Conservation (phyloP, 2,113 vertebrate genomes). For the Myotis lucifugus region DNA sequence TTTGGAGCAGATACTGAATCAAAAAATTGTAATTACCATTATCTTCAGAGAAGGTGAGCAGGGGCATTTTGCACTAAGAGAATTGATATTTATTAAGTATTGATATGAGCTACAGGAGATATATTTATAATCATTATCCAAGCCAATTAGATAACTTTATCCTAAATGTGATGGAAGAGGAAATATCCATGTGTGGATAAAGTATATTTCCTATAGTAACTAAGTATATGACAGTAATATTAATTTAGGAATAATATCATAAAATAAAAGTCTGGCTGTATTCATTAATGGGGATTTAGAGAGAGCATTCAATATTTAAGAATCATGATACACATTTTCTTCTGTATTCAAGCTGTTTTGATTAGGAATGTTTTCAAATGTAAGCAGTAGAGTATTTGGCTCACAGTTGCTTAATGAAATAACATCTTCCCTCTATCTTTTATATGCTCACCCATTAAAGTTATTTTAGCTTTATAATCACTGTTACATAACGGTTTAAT, state of each 20-base stretch:
- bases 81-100: conserved; percentile 22
- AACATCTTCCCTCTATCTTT: neutral
- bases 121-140: conserved; percentile 35
- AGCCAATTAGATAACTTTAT: neutral
- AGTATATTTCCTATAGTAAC: conserved; percentile 21
- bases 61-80: neutral
- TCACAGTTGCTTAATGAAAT: neutral
- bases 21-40: conserved; percentile 28
- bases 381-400: neutral
- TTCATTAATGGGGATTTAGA: neutral
- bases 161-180: neutral
- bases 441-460: neutral
- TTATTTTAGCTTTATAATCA: neutral
- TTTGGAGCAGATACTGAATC: neutral
- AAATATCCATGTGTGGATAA: neutral
- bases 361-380: conserved; percentile 3
- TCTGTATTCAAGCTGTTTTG: neutral
- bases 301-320: neutral
- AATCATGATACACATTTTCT: neutral
- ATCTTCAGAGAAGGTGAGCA: conserved; percentile 1
- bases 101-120: neutral
- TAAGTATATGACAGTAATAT: neutral
- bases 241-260: neutral
- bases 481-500: neutral
- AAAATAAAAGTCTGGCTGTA: neutral